Base-by-base conservation (phyloP, 2,797 vertebrate genomes). In the Propithecus deckenii region DNA sequence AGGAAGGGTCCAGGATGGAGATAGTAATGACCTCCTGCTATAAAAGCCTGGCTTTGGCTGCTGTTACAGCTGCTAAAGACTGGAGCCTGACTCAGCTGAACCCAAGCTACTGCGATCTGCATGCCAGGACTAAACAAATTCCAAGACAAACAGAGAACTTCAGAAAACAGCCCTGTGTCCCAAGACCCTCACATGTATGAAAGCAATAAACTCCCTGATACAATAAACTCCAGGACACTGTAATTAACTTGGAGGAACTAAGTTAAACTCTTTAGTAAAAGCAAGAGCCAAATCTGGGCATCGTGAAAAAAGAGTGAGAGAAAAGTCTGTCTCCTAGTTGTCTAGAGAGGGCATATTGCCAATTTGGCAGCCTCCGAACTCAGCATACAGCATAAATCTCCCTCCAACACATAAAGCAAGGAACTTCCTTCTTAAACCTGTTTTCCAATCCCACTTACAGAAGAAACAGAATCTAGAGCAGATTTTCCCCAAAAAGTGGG, bases 71-170 rank as follows among this genome's bases (percentile, higher is more conserved):
- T 78, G 57, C 74, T 65, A 2, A 48, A 74, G 59, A 61, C 50
- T 35, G 22, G n/a, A 84, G 57, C 78, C 95, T 96, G 97, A 94
- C 95, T 96, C 96, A 86, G 95, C 96, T 94, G 76, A 95, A 95
- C 69, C 81, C 89, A 84, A 76, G 81, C 38, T 92, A 89, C 92
- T 46, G 86, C 17, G 57, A 92, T 48, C 90, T 67, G 67, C 69
- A 50, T 28, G 94, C 87, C 94, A 95, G 63, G 57, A 59, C 67
- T 86, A 85, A 91, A 91, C 57, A 65, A 95, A 94, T 83, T 92
- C 92, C 97, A 97, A 85, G 69, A 86, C 96, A 96, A 93, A 95
- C 89, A 74, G 0, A 79, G 55, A 92, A 89, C 83, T 96, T 83
- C 74, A 72, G 79, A 91, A 89, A 55, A 89, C 41, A 59, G 91